Evolutionary conservation across 2,113 vertebrate species (phyloP), one percentile per base, ranked within the genome.

Genomic region (Pluvianellus socialis): DNA sequence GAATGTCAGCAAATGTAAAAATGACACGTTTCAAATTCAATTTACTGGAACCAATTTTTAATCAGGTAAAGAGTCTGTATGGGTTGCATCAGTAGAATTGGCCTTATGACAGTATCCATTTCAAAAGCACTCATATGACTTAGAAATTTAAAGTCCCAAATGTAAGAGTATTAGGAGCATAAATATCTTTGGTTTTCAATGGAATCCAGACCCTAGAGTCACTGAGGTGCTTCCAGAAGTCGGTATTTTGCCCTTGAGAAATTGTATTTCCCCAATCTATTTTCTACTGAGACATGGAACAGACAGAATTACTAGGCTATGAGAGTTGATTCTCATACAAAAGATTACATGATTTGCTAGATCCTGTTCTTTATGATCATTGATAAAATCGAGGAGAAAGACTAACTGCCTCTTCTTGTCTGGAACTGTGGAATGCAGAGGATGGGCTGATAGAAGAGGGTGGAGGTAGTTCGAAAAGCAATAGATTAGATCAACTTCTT

Each of bases 11-110:
- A 95, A 92, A 96, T 68, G 20, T 88, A 94, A 88, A 97, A 96
- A 92, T 79, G 45, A 79, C 87, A 92, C 66, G 10, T 93, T 92
- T 92, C 72, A 96, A 94, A 97, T 96, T 95, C 61, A 94, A 92
- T 96, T 97, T 96, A 90, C 90, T 90, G 53, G 85, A 93, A 94
- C 94, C 90, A 86, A 62, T 93, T 92, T 95, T 90, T 96, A 95
- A 96, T 95, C 96, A 93, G 74, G 63, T 73, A 94, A 96, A 92
- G 74, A 91, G 74, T 79, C 90, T 94, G n/a, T 72, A 90, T 53
- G 66, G 62, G 81, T 65, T 94, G 33, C 58, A 93, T 94, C 94
- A 94, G 66, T 68, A 88, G 90, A 96, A 94, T 38, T 92, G 12
- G 53, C 44, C 77, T 85, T 85, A 58, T 32, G 53, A 77, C 53